A percentile compares a stretch with the other conserved stretches of the same genome.
Conservation (phyloP, 2,888 invertebrate genomes). For the Brachypterus glaber region DNA sequence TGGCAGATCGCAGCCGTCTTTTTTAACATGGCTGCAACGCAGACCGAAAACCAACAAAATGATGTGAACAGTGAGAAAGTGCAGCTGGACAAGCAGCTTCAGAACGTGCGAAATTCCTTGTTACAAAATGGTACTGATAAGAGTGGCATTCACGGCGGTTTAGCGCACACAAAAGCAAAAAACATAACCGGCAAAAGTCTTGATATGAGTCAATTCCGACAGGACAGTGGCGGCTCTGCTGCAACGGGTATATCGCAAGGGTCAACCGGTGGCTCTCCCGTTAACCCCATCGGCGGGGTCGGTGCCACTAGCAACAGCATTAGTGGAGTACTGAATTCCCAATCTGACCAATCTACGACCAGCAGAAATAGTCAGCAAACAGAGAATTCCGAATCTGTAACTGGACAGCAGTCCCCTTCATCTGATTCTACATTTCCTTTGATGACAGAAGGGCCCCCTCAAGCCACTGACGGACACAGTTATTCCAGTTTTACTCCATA, state of each 20-base stretch:
- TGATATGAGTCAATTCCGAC: slow-evolving; percentile 64
- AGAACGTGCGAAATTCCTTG: slow-evolving; percentile 58
- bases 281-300: too few species aligned
- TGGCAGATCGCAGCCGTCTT: slow-evolving; percentile 42
- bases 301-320: too few species aligned
- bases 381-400: too few species aligned
- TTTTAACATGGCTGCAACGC: slow-evolving; percentile 75
- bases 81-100: slow-evolving; percentile 56
- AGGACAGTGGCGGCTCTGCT: slow-evolving; percentile 46
- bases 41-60: slow-evolving; percentile 74
- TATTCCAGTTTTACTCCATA: slow-evolving; percentile 33
- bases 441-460: slow-evolving; percentile 26
- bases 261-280: slow-evolving; percentile 17
- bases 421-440: too few species aligned
- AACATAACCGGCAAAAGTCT: slow-evolving; percentile 50
- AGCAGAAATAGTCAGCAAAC: too few species aligned
- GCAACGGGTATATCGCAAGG: slow-evolving; percentile 34
- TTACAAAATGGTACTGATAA: slow-evolving; percentile 74
- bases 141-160: slow-evolving; percentile 53
- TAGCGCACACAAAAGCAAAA: slow-evolving; percentile 53
- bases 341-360: too few species aligned
- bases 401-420: too few species aligned
- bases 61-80: slow-evolving; percentile 58
- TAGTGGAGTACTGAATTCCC: too few species aligned
- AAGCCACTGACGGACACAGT: slow-evolving; percentile 31